phyloP scores from a whole-genome alignment of 2,797 vertebrate species.

The Notolabrus celidotus region DNA sequence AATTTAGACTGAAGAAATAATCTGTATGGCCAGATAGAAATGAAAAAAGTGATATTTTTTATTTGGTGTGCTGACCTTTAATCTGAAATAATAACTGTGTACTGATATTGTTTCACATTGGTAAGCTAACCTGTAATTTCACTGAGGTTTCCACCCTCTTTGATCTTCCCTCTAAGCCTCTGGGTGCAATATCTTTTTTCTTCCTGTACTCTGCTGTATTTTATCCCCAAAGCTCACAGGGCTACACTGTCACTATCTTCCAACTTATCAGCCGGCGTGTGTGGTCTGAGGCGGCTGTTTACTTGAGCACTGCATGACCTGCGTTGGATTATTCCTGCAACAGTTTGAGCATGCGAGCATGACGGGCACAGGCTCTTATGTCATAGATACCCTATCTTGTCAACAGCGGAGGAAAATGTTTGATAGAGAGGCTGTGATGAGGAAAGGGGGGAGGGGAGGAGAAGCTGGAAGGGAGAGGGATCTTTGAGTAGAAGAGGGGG shows the following conservation, averaged over 20 bases:
- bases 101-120: constrained; percentile 10
- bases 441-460: neutral
- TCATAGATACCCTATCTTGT: constrained; percentile 72
- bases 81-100: constrained; percentile 13
- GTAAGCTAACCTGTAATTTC: constrained; percentile 34
- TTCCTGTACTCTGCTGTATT: constrained; percentile 31
- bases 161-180: constrained; percentile 40
- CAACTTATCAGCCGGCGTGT: constrained; percentile 60
- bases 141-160: constrained; percentile 35
- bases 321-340: constrained; percentile 63
- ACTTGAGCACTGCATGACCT: constrained; percentile 55
- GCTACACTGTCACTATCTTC: constrained; percentile 58
- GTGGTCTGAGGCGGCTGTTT: constrained; percentile 67
- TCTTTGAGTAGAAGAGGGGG: constrained; percentile 35
- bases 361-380: constrained; percentile 59
- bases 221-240: constrained; percentile 27
- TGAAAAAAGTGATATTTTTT: neutral
- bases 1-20: too few species aligned
- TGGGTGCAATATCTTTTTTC: constrained; percentile 35
- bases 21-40: neutral
- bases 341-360: constrained; percentile 59
- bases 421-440: constrained; percentile 57
- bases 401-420: constrained; percentile 61
- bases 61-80: constrained; percentile 5
- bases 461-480: constrained; percentile 6